Evolutionary conservation across 2,797 vertebrate genomes (phyloP), one percentile per base, ranked within the genome.

Genomic region (Siniperca scherzeri): DNA sequence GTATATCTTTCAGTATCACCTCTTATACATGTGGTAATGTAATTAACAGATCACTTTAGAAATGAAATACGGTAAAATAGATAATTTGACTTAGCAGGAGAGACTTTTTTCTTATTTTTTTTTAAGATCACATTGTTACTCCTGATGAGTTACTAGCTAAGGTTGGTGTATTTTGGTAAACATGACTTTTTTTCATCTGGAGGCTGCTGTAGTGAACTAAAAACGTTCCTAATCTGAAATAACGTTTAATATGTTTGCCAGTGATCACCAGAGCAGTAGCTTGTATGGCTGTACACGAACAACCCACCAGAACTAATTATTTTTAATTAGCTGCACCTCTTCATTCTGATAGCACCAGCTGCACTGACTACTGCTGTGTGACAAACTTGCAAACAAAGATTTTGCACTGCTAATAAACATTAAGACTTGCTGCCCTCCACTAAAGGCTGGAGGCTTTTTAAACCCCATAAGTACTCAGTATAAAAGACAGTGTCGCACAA

Each of bases 321-420:
- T 88, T 87, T 88, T 87, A 87, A 91, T 84, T 82, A 83, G 67
- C 61, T 13, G 59, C 68, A 83, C 62, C 36, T 80, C 88, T 82
- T 77, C 70, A 16, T 48, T 75, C 30, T 72, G 69, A 52, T 56
- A 38, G 64, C 77, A 70, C 9, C 73, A 67, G 66, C 86, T 70
- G 68, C 53, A 74, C 57, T 4, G 33, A 80, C 62, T 70, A 57
- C 80, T 52, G 62, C 74, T 71, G 25, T 16, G 68, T 80, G 74
- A 81, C 73, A 52, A 77, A 79, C 70, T 42, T 7, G 12, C 79
- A 60, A 77, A 83, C 70, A 74, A 74, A 80, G 48, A 79, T 70
- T 75, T 48, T 82, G 30, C 73, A 5, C 53, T 33, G 77, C 80
- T 77, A 83, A 83, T 86, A 77, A 86, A 85, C 69, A 82, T 70